Evolutionary conservation across 2,888 invertebrate species (phyloP), one percentile per base, ranked within the genome.

Genomic region (Julus scandinavius): DNA sequence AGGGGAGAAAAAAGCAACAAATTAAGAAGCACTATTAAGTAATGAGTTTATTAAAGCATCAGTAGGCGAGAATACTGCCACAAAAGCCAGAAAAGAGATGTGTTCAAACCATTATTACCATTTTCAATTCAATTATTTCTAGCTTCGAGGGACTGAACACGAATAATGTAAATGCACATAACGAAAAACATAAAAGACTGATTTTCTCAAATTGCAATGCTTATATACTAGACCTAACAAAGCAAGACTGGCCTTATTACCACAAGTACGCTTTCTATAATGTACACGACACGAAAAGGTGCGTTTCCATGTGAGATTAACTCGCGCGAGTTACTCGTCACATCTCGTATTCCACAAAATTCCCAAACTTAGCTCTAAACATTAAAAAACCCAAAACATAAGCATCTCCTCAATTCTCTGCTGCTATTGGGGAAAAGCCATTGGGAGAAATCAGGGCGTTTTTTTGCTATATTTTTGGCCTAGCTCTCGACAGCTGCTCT

Each of bases 21-120:
- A 63, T 63, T 15, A 63, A 63, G 63, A 63, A n/a, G n/a, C 63
- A 63, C n/a, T 63, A 63, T 63, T 63, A 63, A 63, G 63, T 63
- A 63, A 63, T 63, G 15, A 17, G 63, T 63, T 6, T 63, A 63
- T 63, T 63, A 63, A n/a, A 63, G n/a, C 63, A 63, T 63, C 63
- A 63, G 63, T 63, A n/a, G n/a, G 63, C 29, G 29, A 63, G n/a
- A 63, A n/a, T n/a, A 63, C 29, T 29, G 29, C n/a, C 63, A n/a
- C 6, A 63, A 63, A 20, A n/a, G 63, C 63, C 3, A 2, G 63
- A n/a, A 2, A 63, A 63, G 17, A 1, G 63, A n/a, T 63, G 63
- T n/a, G n/a, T 63, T 15, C 17, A 63, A 63, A 63, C 63, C 63
- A 63, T n/a, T 15, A 63, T 63, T 63, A n/a, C 63, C 3, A 63